phyloP scores from a whole-genome alignment of 92 coral and sea anemone species.

The Epizoanthus stellaris region DNA sequence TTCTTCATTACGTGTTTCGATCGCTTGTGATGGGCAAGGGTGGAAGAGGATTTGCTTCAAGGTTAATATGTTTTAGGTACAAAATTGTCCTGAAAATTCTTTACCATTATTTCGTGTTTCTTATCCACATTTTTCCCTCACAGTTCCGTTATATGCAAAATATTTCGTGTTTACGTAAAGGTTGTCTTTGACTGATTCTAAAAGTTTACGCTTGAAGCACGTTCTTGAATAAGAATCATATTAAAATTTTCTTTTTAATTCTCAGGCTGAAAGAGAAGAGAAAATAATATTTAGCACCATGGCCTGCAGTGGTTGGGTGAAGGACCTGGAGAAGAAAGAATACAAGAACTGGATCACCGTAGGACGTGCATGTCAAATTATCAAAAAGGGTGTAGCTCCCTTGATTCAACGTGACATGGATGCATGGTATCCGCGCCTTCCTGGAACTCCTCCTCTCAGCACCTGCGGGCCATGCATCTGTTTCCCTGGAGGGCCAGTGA shows the following conservation, averaged over 20 bases:
- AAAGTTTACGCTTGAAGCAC: too few relatives aligned
- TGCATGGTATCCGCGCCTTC: slow-evolving; percentile 7
- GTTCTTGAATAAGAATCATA: too few relatives aligned
- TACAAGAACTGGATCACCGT: slow-evolving; percentile 22
- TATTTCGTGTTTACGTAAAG: too few relatives aligned
- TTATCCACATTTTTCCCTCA: too few relatives aligned
- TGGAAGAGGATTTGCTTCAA: too few relatives aligned
- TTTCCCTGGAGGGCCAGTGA: neutral
- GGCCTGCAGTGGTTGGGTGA: slow-evolving; percentile 9
- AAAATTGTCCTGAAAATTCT: too few relatives aligned
- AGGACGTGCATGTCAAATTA: neutral
- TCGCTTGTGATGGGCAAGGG: too few relatives aligned
- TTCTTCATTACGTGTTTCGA: too few relatives aligned
- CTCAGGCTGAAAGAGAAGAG: neutral
- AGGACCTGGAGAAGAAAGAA: neutral
- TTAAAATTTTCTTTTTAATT: neutral
- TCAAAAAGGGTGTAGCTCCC: neutral
- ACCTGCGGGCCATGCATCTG: slow-evolving; percentile 13
- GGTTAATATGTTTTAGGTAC: too few relatives aligned
- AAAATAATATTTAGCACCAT: neutral
- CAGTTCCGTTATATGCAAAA: too few relatives aligned
- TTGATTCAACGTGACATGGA: slow-evolving; percentile 1
- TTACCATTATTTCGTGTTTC: too few relatives aligned
- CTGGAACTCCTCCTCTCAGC: neutral
- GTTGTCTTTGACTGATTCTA: too few relatives aligned